A percentile compares a stretch with the other conserved stretches of the same genome.
Conservation (phyloP, 2,888 invertebrate genomes). For the Seira ritae region DNA sequence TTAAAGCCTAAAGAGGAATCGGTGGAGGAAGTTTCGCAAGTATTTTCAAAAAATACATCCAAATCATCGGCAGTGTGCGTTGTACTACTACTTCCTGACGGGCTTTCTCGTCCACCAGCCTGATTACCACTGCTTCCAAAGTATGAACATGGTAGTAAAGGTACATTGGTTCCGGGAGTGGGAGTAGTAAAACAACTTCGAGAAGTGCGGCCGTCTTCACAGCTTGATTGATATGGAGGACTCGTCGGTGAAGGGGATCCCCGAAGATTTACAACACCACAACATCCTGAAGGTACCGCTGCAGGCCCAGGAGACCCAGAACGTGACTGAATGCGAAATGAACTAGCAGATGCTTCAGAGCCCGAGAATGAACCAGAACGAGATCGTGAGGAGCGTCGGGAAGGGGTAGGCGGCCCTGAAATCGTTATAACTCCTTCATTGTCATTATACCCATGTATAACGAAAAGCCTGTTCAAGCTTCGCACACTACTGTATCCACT, state of each 20-base stretch:
- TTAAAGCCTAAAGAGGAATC: constrained; percentile 36
- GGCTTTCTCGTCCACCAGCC: constrained; percentile 16
- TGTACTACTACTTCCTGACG: constrained; percentile 29
- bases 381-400: constrained; percentile 64
- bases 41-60: constrained; percentile 32
- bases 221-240: constrained; percentile 68
- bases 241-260: constrained; percentile 66
- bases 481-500: constrained; percentile 50
- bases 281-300: constrained; percentile 65
- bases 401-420: constrained; percentile 61
- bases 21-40: constrained; percentile 26
- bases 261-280: constrained; percentile 66
- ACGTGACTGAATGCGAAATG: constrained; percentile 69
- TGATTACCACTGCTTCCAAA: constrained; percentile 2
- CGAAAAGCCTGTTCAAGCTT: constrained; percentile 60
- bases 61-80: constrained; percentile 24
- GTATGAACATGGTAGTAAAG: neutral
- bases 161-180: constrained; percentile 11
- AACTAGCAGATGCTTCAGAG: constrained; percentile 62
- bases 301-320: constrained; percentile 46
- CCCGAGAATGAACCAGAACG: constrained; percentile 63
- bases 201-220: constrained; percentile 29
- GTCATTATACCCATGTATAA: constrained; percentile 65
- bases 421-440: constrained; percentile 65
- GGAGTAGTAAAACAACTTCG: constrained; percentile 55